Conservation (phyloP, 2,888 invertebrate genomes). For the Troglohyphantes excavatus region DNA sequence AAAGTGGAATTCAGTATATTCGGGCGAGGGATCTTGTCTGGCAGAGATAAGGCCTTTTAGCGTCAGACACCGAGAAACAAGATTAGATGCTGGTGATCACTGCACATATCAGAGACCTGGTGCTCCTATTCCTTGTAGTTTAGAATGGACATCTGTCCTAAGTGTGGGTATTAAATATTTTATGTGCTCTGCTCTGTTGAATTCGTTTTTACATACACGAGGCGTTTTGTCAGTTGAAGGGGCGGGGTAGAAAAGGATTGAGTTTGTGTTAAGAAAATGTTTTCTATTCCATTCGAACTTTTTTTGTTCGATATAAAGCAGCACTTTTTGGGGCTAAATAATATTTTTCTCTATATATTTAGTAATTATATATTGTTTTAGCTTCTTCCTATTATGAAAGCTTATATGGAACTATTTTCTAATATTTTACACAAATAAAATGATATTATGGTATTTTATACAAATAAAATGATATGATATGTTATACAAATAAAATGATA, state of each 20-base stretch:
- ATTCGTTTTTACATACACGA: background rate
- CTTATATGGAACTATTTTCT: too few relatives aligned
- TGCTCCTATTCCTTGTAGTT: conserved; percentile 1
- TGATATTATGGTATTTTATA: too few relatives aligned
- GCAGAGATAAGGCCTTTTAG: conserved; percentile 53
- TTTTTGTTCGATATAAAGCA: too few relatives aligned
- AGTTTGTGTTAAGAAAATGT: too few relatives aligned
- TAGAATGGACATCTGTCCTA: conserved; percentile 1
- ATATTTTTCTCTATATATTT: too few relatives aligned
- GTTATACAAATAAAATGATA: too few relatives aligned
- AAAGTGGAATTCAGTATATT: conserved; percentile 34
- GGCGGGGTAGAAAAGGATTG: background rate
- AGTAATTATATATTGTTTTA: too few relatives aligned
- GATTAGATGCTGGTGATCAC: conserved; percentile 51
- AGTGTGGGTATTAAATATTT: conserved; percentile 10
- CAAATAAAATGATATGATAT: too few relatives aligned
- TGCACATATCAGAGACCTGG: background rate
- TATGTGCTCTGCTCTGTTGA: background rate
- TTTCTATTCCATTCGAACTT: too few relatives aligned
- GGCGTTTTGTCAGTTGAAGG: background rate
- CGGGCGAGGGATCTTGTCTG: conserved; percentile 34
- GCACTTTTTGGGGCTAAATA: too few relatives aligned
- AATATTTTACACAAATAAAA: too few relatives aligned
- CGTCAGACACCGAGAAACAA: conserved; percentile 25
- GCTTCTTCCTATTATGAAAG: too few relatives aligned